Evolutionary conservation across 2,113 vertebrate species (phyloP).

Genomic region (Lophura nycthemera): DNA sequence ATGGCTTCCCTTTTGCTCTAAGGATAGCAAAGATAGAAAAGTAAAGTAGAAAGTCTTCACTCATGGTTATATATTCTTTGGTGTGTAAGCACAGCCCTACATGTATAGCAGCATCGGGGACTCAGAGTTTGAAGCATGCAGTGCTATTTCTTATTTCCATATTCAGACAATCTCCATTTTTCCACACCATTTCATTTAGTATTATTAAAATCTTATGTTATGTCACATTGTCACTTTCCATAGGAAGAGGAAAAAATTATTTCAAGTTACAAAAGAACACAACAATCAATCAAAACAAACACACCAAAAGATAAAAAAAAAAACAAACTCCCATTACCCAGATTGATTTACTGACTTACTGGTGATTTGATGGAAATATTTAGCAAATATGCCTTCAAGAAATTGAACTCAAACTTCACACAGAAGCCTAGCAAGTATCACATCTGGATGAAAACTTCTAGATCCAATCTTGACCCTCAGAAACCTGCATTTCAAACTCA

Average conservation of each 20-base stretch:
- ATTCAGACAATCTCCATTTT: neutral
- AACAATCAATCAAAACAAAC: neutral
- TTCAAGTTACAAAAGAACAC: neutral
- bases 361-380: neutral
- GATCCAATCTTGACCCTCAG: neutral
- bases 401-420: neutral
- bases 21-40: neutral
- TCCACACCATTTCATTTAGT: neutral
- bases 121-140: neutral
- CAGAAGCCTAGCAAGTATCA: neutral
- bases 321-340: neutral
- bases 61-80: neutral
- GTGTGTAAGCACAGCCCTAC: neutral
- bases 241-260: neutral
- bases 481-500: neutral
- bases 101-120: neutral
- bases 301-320: neutral
- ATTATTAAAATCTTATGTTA: neutral
- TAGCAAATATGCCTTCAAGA: conserved; percentile 8
- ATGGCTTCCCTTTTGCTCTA: neutral
- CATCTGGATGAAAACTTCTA: neutral
- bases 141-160: neutral
- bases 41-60: neutral
- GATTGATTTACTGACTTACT: neutral
- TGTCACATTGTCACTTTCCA: neutral